Evolutionary conservation across 1,140 invertebrate genomes (phyloP).

Genomic region (Theocolax elegans): DNA sequence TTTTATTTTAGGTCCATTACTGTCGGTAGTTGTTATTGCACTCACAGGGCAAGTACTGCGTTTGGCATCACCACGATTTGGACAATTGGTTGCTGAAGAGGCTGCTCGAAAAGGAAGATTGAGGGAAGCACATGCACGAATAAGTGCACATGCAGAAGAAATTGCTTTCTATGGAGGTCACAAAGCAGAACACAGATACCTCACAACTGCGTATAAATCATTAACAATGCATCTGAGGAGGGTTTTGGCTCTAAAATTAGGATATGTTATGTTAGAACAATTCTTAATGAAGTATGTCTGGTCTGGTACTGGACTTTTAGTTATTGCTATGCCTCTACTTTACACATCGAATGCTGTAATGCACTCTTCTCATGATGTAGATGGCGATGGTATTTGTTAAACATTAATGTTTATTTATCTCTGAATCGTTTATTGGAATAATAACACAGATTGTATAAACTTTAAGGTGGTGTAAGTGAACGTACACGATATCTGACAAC

Average conservation of each 20-base stretch:
- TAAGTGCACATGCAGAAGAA: slow-evolving; percentile 97
- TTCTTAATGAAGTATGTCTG: slow-evolving; percentile 99
- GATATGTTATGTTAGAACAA: slow-evolving; percentile 99
- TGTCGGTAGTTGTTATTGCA: slow-evolving; percentile 80
- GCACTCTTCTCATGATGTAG: slow-evolving; percentile 43
- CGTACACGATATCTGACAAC: slow-evolving; percentile 95
- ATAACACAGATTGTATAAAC: too few relatives aligned
- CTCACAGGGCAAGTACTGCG: slow-evolving; percentile 87
- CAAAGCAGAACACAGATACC: slow-evolving; percentile 85
- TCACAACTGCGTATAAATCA: slow-evolving; percentile 83
- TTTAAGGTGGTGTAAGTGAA: slow-evolving; percentile 80
- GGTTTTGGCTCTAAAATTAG: slow-evolving; percentile 90
- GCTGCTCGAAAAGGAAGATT: slow-evolving; percentile 92
- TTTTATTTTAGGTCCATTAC: slow-evolving; percentile 72
- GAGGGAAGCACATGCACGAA: slow-evolving; percentile 91
- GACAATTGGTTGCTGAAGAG: slow-evolving; percentile 93
- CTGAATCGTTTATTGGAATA: too few relatives aligned
- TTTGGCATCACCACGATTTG: slow-evolving; percentile 91
- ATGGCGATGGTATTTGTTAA: slow-evolving; percentile 55
- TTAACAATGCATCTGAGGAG: slow-evolving; percentile 86
- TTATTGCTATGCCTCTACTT: slow-evolving; percentile 86
- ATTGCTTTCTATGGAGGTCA: slow-evolving; percentile 98
- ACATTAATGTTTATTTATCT: too few relatives aligned
- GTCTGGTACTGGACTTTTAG: slow-evolving; percentile 94
- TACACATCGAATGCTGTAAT: slow-evolving; percentile 55